Evolutionary conservation across 2,113 vertebrate species (phyloP), one percentile per base, ranked within the genome.

Genomic region (Oxyura jamaicensis): DNA sequence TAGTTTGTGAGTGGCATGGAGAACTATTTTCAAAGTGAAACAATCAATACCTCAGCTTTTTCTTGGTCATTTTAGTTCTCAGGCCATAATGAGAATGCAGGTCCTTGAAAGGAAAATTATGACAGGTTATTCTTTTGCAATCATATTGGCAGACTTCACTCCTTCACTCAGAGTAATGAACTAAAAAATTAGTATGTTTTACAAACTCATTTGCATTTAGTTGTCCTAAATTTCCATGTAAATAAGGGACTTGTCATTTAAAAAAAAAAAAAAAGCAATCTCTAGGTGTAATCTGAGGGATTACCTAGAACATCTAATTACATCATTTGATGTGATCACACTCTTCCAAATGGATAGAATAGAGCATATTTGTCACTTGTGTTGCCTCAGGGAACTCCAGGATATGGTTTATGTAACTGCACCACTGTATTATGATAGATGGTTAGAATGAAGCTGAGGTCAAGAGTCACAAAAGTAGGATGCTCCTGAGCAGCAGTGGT

Each of bases 1-100:
- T 72, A 10, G 1, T 0, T 13, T 19, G 15, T 12, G 31, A 4
- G 13, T 16, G 1, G 2, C 39, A 65, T 13, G 29, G 26, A 20
- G 39, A 41, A 41, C 19, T 25, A 14, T 29, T 59, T 88, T 78
- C 52, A 63, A 88, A 76, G 8, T 10, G 11, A n/a, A 44, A 18
- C 8, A 23, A 29, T 29, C 21, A 3, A 2, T 28, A n/a, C 6
- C 22, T 67, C 36, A 19, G 3, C 44, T 63, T 86, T 82, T 28
- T 59, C n/a, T 46, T 46, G 3, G 11, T 65, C n/a, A 9, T 60
- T 39, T 39, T 35, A 39, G 8, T 90, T 88, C 91, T 94, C n/a
- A 75, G 26, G 15, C 4, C 3, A 14, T 72, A 41, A 20, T 19
- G 72, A 52, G 19, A 18, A 2, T 33, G 50, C 74, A 73, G 44